These are phyloP conservation scores for Formica selysi DNA, from an alignment of 1,140 invertebrate species.

Conservation along the genomic window DNA sequence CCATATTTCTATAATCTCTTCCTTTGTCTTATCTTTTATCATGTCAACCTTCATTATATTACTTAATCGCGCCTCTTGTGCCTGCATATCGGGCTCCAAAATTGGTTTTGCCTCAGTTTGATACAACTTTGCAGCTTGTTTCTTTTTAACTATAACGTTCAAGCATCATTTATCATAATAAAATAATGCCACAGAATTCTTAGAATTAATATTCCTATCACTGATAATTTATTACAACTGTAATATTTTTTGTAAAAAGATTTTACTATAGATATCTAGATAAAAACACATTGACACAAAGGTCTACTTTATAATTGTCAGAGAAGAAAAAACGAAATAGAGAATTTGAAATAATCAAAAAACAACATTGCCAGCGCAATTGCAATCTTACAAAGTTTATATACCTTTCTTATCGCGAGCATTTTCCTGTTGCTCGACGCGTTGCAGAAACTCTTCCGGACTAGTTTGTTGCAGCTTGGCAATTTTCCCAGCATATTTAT, in stretches of 20 bases:
- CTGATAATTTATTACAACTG: background rate
- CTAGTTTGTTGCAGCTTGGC: slow-evolving; percentile 90
- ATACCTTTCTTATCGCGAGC: slow-evolving; percentile 84
- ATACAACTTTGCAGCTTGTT: slow-evolving; percentile 75
- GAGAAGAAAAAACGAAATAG: background rate
- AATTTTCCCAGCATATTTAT: slow-evolving; percentile 94
- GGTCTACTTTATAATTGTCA: background rate
- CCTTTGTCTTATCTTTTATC: slow-evolving; percentile 90
- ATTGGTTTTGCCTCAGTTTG: slow-evolving; percentile 83
- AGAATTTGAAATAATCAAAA: background rate
- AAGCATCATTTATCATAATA: slow-evolving; percentile 27
- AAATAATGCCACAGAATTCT: background rate
- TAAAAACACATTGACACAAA: background rate
- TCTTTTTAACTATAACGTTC: slow-evolving; percentile 66
- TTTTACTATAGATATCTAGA: background rate
- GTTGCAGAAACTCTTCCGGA: slow-evolving; percentile 91
- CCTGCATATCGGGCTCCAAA: slow-evolving; percentile 84
- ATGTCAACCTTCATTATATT: slow-evolving; percentile 94
- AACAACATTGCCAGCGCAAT: background rate
- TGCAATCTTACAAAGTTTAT: slow-evolving; percentile 36
- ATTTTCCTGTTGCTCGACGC: slow-evolving; percentile 88
- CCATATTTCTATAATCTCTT: slow-evolving; percentile 94
- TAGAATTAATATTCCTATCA: slow-evolving; percentile 37
- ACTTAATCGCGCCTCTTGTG: slow-evolving; percentile 85
- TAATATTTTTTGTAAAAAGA: background rate